Conservation (phyloP, 2,113 vertebrate species). For the Heliornis fulica region DNA sequence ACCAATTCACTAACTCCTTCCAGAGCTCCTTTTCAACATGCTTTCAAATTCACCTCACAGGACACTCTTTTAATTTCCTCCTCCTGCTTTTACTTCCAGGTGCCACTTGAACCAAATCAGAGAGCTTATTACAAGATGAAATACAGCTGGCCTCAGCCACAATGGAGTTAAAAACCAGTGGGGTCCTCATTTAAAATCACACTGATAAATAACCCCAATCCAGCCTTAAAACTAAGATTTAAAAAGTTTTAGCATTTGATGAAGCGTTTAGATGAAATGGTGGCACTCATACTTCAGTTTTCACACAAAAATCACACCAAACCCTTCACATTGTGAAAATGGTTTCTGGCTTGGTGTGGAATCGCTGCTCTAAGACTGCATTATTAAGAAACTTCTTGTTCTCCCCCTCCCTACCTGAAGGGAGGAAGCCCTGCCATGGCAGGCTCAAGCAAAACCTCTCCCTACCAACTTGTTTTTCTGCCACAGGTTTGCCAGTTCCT, state of each 20-base stretch:
- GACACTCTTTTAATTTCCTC: not conserved
- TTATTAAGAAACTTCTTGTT: not conserved
- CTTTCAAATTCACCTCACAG: not conserved
- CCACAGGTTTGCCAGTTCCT: not conserved
- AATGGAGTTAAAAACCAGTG: not conserved
- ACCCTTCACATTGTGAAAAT: not conserved
- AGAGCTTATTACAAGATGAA: not conserved
- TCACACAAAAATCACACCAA: not conserved
- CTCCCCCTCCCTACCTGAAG: not conserved
- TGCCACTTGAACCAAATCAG: not conserved
- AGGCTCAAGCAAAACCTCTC: not conserved
- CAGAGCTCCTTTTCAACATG: not conserved
- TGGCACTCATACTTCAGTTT: not conserved
- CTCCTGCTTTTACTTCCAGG: not conserved
- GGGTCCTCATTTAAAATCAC: not conserved
- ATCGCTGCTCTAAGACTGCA: not conserved
- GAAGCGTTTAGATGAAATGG: not conserved
- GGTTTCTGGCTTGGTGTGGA: not conserved
- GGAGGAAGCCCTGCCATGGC: not conserved
- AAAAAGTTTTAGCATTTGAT: not conserved
- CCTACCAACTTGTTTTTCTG: not conserved
- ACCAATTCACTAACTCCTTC: fast-evolving
- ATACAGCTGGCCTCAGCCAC: not conserved
- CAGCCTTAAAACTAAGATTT: not conserved
- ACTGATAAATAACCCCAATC: not conserved